Evolutionary conservation across 2,113 vertebrate species (phyloP).

Genomic region (Aldabrachelys gigantea): DNA sequence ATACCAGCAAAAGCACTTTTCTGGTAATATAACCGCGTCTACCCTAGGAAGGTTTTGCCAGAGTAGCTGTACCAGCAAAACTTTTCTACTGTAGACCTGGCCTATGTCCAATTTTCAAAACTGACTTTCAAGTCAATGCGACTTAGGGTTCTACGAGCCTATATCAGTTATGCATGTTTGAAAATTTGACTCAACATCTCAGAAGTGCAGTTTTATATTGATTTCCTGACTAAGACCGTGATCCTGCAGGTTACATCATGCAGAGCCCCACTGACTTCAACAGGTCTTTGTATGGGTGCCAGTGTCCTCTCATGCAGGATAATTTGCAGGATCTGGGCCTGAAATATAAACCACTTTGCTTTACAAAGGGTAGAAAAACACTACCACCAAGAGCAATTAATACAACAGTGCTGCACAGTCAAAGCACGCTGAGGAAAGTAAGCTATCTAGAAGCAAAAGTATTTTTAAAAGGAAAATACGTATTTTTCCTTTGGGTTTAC

Average conservation of each 20-base stretch:
- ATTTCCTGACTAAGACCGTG: too few species aligned
- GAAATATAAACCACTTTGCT: background rate
- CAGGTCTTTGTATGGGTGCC: background rate
- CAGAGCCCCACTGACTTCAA: too few species aligned
- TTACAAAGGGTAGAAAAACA: background rate
- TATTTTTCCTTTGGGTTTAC: background rate
- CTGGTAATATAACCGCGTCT: background rate
- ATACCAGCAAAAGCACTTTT: background rate
- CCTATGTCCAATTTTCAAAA: background rate
- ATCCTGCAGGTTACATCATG: too few species aligned
- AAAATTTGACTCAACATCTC: background rate
- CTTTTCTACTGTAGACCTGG: background rate
- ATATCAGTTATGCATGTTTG: background rate
- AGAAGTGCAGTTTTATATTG: background rate
- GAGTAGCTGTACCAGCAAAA: background rate
- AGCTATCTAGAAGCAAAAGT: background rate
- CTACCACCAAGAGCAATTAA: background rate
- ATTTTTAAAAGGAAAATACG: background rate
- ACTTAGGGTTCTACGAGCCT: background rate
- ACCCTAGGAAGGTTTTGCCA: background rate
- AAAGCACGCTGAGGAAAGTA: background rate
- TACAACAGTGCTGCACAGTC: background rate
- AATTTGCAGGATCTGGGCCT: background rate
- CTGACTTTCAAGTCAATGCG: background rate
- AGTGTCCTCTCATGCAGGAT: background rate